These are phyloP conservation scores for Rhodeus uyekii DNA, from an alignment of 2,797 vertebrate genomes.

Conservation along the genomic window DNA sequence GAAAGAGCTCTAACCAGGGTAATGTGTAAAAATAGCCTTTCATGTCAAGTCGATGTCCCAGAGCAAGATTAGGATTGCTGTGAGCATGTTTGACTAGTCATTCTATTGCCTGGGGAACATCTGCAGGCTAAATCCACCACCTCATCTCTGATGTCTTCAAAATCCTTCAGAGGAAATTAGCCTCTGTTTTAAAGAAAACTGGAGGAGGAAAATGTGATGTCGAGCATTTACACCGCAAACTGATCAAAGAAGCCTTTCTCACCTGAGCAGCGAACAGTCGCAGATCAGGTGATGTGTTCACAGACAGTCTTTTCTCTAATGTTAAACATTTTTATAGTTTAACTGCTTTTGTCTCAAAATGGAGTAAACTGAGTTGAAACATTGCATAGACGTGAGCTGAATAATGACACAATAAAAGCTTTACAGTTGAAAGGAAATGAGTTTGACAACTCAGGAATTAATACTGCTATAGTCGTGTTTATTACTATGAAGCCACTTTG, in stretches of 20 bases:
- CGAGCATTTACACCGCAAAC: slow-evolving; percentile 36
- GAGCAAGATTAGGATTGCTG: slow-evolving; percentile 84
- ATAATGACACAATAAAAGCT: too few relatives aligned
- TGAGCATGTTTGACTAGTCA: slow-evolving; percentile 83
- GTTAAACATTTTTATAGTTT: background rate
- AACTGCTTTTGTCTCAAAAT: background rate
- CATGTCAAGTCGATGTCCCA: slow-evolving; percentile 81
- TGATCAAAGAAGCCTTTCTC: slow-evolving; percentile 44
- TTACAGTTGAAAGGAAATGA: too few relatives aligned
- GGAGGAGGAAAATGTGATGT: slow-evolving; percentile 57
- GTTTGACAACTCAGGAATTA: too few relatives aligned
- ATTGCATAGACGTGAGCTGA: background rate
- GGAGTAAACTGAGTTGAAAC: background rate
- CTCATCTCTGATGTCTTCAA: slow-evolving; percentile 77
- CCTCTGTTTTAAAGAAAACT: slow-evolving; percentile 74
- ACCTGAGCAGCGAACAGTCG: slow-evolving; percentile 63
- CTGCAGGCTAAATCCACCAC: slow-evolving; percentile 84
- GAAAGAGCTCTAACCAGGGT: slow-evolving; percentile 59
- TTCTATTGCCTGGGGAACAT: slow-evolving; percentile 84
- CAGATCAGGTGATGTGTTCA: background rate
- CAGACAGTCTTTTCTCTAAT: background rate
- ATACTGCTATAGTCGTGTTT: background rate
- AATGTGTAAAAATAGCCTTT: slow-evolving; percentile 77
- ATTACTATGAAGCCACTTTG: background rate
- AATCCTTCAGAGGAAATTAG: slow-evolving; percentile 77